Base-by-base conservation (phyloP, 2,797 vertebrate species). In the Rhinatrema bivittatum region DNA sequence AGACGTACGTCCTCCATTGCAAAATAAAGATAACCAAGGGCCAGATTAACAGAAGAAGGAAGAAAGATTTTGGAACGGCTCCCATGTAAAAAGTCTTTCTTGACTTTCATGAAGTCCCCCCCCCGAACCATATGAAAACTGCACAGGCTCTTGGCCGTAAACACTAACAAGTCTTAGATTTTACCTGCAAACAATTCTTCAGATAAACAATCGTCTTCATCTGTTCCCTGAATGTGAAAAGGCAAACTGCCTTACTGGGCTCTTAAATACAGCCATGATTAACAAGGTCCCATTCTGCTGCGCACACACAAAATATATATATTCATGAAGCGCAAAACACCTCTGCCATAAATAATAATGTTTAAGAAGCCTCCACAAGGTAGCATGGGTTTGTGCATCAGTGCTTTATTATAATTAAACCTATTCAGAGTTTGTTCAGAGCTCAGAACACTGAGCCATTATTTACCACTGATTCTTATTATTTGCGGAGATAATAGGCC, bases 281-380 rank as follows among this genome's bases (percentile, higher is more conserved):
- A 54, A 42, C 34, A 63, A 57, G 61, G 47, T 14, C 9, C 27
- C 16, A 20, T 26, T 36, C 5, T 41, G 10, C n/a, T 29, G 19
- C 12, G 14, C 19, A 24, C 25, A 34, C 32, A 30, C 30, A 16
- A 45, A 45, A 39, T 13, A 7, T 12, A 21, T 12, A n/a, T 14
- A 19, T 5, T 16, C 10, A 21, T 25, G 8, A 25, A 50, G 13
- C 13, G 15, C 16, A 17, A 14, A 14, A 21, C 17, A 8, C 25
- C 11, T 16, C n/a, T n/a, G 4, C 3, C 19, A 25, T 7, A 47
- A 56, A 57, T 53, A 16, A 42, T 7, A 21, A 17, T 20, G 19
- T 42, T 27, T 31, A 45, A 25, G 35, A 37, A 36, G 46, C 20
- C 14, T 25, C 33, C 28, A 13, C 1, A 4, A n/a, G 0, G 34